These are phyloP conservation scores for Calliphora vomitoria DNA, from an alignment of 2,888 invertebrate species.

Conservation along the genomic window DNA sequence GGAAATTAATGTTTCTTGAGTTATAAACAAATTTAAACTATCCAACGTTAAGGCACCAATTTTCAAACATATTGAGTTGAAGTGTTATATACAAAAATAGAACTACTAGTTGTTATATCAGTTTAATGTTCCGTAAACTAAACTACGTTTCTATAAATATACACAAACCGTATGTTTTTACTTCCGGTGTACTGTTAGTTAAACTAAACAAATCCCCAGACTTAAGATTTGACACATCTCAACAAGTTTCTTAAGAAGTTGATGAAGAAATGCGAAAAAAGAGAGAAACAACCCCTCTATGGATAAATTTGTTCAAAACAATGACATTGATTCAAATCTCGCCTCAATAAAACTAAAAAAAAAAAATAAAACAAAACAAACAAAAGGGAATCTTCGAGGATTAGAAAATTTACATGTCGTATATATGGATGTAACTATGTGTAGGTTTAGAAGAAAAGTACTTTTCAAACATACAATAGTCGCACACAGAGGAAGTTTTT, in stretches of 20 bases:
- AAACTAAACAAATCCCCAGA: constrained; percentile 45
- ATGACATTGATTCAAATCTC: constrained; percentile 69
- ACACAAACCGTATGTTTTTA: constrained; percentile 42
- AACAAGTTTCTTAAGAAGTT: constrained; percentile 57
- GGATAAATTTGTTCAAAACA: constrained; percentile 57
- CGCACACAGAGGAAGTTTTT: constrained; percentile 18
- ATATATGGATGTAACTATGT: too few relatives aligned
- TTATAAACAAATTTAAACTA: too few relatives aligned
- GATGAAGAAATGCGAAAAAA: background rate
- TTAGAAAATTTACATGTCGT: constrained; percentile 59
- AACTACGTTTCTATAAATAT: constrained; percentile 42
- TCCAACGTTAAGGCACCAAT: background rate
- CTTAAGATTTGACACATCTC: constrained; percentile 63
- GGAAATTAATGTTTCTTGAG: too few relatives aligned
- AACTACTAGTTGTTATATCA: constrained; percentile 3
- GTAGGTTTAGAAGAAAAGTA: background rate
- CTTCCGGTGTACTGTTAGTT: constrained; percentile 53
- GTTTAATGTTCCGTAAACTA: constrained; percentile 50
- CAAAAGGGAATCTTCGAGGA: constrained; percentile 58
- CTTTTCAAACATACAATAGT: constrained; percentile 17
- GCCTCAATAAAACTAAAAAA: constrained; percentile 54
- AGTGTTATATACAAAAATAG: background rate
- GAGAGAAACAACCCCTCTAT: constrained; percentile 32
- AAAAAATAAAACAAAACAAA: constrained; percentile 37
- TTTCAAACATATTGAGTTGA: background rate